phyloP scores from a whole-genome alignment of 2,113 vertebrate species.

The Sakesphorus luctuosus region DNA sequence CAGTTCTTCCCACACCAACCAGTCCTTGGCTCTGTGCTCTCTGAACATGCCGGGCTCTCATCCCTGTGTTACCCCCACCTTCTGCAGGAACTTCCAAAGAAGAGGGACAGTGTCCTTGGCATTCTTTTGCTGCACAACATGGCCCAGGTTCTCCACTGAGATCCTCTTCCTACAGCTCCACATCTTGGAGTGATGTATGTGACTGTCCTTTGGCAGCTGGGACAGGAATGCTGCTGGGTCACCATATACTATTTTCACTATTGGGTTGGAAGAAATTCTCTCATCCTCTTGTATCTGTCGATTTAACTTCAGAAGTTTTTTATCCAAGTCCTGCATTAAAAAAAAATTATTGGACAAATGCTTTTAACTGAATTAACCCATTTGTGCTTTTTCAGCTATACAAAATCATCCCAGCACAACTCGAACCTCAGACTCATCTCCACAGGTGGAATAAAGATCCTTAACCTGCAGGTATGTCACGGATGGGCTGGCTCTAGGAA shows the following conservation, averaged over 20 bases:
- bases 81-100: slow-evolving; percentile 89
- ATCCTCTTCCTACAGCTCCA: slow-evolving; percentile 88
- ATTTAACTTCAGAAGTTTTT: slow-evolving; percentile 77
- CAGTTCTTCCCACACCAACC: not conserved
- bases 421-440: not conserved
- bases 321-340: slow-evolving; percentile 80
- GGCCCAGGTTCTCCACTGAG: slow-evolving; percentile 81
- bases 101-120: slow-evolving; percentile 82
- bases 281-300: slow-evolving; percentile 80
- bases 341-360: not conserved
- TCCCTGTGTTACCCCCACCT: slow-evolving; percentile 64
- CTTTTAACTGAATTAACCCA: not conserved
- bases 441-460: not conserved
- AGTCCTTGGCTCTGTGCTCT: not conserved
- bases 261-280: slow-evolving; percentile 81
- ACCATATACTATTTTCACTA: slow-evolving; percentile 85
- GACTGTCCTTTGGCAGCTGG: slow-evolving; percentile 74
- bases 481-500: not conserved
- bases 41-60: not conserved
- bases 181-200: slow-evolving; percentile 82
- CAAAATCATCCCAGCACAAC: not conserved
- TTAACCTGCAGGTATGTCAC: not conserved
- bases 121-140: slow-evolving; percentile 85
- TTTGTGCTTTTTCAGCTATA: not conserved
- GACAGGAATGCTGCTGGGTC: slow-evolving; percentile 81